Evolutionary conservation across 2,888 invertebrate species (phyloP).

Genomic region (Chrysopilus asiliformis): DNA sequence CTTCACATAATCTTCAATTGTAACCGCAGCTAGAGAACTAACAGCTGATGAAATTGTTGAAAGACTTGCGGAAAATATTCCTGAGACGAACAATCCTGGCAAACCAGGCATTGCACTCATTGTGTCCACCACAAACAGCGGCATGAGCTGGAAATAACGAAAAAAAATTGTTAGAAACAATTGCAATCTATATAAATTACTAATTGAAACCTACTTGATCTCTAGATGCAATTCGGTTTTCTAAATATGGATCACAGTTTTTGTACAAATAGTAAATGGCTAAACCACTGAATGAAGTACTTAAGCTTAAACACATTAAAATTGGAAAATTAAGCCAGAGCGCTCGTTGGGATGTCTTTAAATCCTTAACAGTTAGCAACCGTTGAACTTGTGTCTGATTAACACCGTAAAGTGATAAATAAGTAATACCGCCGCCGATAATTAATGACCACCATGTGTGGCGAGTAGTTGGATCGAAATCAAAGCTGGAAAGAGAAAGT

Average conservation of each 20-base stretch:
- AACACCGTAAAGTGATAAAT: constrained; percentile 69
- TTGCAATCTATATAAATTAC: constrained; percentile 1
- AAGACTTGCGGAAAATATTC: constrained; percentile 81
- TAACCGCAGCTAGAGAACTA: constrained; percentile 82
- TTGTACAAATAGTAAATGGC: constrained; percentile 74
- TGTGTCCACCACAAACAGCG: constrained; percentile 60
- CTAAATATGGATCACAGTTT: constrained; percentile 63
- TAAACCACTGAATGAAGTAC: constrained; percentile 64
- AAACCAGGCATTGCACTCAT: constrained; percentile 63
- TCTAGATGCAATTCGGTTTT: constrained; percentile 45
- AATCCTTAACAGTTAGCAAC: constrained; percentile 52
- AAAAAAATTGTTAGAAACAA: constrained; percentile 6
- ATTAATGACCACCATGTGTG: constrained; percentile 72
- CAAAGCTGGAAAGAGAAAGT: constrained; percentile 43
- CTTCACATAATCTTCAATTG: constrained; percentile 73
- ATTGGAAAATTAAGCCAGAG: constrained; percentile 76
- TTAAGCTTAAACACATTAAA: constrained; percentile 54
- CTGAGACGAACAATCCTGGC: constrained; percentile 79
- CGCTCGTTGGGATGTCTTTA: constrained; percentile 56
- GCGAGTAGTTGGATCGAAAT: constrained; percentile 64
- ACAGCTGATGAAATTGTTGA: constrained; percentile 86
- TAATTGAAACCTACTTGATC: constrained; percentile 46
- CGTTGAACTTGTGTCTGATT: constrained; percentile 77
- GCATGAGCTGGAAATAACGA: constrained; percentile 44
- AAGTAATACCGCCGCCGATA: constrained; percentile 70